A percentile compares a stretch with the other conserved stretches of the same genome.
Conservation (phyloP, 2,888 invertebrate species). For the Podabrus alpinus region DNA sequence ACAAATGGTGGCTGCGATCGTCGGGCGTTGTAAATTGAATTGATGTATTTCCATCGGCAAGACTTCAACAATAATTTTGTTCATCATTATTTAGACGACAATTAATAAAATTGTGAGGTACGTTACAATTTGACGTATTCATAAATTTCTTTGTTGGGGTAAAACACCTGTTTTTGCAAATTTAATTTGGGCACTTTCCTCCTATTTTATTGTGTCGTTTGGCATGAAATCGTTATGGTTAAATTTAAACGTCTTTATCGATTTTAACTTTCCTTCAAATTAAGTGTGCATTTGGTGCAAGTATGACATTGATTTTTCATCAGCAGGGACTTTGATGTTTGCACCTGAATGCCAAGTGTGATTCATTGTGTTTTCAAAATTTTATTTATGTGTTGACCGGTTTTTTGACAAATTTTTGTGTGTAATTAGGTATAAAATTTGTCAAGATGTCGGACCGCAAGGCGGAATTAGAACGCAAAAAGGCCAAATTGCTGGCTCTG, state of each 20-base stretch:
- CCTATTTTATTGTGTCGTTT: background rate
- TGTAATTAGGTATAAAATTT: background rate
- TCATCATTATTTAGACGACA: background rate
- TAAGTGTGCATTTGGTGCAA: background rate
- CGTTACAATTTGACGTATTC: background rate
- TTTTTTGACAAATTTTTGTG: background rate
- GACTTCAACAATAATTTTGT: slow-evolving; percentile 1
- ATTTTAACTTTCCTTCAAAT: background rate
- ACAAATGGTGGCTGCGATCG: slow-evolving; percentile 46
- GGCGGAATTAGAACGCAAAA: slow-evolving; percentile 91
- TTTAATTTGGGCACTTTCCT: background rate
- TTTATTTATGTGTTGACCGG: background rate
- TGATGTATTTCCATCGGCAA: slow-evolving; percentile 25
- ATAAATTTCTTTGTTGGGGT: background rate
- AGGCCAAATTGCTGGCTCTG: slow-evolving; percentile 86
- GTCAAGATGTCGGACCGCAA: slow-evolving; percentile 81
- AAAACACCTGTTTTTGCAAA: slow-evolving; percentile 16
- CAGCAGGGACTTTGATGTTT: background rate
- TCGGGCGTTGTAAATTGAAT: slow-evolving; percentile 49
- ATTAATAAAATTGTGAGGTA: slow-evolving; percentile 2
- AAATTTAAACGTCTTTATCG: background rate
- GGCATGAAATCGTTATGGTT: background rate
- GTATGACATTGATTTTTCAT: slow-evolving; percentile 1
- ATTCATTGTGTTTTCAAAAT: background rate
- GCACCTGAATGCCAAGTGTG: background rate